phyloP scores from a whole-genome alignment of 2,797 vertebrate genomes.

The Acropternis orthonyx region DNA sequence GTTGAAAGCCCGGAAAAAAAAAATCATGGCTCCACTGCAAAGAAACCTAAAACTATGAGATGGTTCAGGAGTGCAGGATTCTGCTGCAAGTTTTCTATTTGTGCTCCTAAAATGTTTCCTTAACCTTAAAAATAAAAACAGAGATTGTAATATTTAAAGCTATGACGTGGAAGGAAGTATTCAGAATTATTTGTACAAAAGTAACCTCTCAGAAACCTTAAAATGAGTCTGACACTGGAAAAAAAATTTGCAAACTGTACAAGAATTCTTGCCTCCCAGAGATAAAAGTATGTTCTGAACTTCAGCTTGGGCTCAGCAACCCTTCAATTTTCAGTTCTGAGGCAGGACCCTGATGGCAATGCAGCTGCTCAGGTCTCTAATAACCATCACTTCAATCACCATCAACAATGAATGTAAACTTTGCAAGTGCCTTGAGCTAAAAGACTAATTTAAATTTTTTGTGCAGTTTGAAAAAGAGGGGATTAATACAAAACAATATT shows the following conservation, averaged over 20 bases:
- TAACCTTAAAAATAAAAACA: background rate
- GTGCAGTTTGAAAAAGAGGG: background rate
- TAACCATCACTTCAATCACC: slow-evolving; percentile 31
- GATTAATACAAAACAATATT: background rate
- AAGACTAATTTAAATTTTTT: background rate
- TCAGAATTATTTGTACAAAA: background rate
- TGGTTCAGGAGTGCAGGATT: background rate
- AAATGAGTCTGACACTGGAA: background rate
- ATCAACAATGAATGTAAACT: slow-evolving; percentile 10
- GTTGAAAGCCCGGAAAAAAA: background rate
- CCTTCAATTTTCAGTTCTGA: slow-evolving; percentile 8
- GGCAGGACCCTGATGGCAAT: slow-evolving; percentile 22
- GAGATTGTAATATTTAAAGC: background rate
- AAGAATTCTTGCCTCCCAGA: background rate
- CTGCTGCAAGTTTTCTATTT: background rate
- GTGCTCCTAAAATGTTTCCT: background rate
- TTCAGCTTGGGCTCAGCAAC: slow-evolving; percentile 15
- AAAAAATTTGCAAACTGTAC: background rate
- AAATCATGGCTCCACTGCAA: background rate
- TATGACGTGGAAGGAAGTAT: background rate
- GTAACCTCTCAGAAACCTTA: background rate
- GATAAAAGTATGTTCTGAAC: slow-evolving; percentile 25
- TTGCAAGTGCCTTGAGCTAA: slow-evolving; percentile 19
- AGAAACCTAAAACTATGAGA: background rate
- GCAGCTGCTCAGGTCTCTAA: slow-evolving; percentile 46